Evolutionary conservation across 2,888 invertebrate species (phyloP), one percentile per base, ranked within the genome.

Genomic region (Taenaris catops): DNA sequence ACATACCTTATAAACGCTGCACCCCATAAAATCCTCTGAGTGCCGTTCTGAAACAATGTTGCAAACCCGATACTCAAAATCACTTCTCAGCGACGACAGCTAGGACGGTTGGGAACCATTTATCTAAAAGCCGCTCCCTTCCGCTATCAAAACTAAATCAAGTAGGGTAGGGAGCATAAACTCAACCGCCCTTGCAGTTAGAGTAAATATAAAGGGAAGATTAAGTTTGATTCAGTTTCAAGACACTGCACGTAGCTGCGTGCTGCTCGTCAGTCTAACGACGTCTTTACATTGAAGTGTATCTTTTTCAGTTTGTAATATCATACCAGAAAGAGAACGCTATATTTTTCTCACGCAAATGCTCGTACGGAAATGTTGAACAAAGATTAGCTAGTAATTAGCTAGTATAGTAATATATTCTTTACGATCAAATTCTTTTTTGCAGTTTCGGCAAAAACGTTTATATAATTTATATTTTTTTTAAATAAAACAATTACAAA

Each of bases 71-170:
- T 45, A 43, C 51, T 47, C 38, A 39, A 51, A 57, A 58, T 52
- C 56, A 53, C 51, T 58, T 52, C 43, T 51, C 45, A 46, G 48
- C 44, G 45, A 35, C 48, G 40, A 48, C 41, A 36, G 44, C 40
- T 25, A 38, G 29, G 37, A 41, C 32, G 34, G 33, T 9, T 58
- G 63, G 58, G 53, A 70, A 79, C 78, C 71, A 79, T 83, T 84
- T 84, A 83, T 76, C 73, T 83, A 67, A 81, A 74, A 81, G 76
- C 75, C 68, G 65, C 67, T 69, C 76, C 83, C 76, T 74, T 70
- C 71, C 66, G 72, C 76, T 70, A 84, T 84, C 81, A 84, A 81
- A 84, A 80, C 80, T 76, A 75, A 75, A 84, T 84, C 81, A 83
- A 81, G 74, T 65, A 75, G 75, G 81, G 28, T 19, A 4, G 71